Conservation (phyloP, 1,140 invertebrate species). For the Megalonaias nervosa region DNA sequence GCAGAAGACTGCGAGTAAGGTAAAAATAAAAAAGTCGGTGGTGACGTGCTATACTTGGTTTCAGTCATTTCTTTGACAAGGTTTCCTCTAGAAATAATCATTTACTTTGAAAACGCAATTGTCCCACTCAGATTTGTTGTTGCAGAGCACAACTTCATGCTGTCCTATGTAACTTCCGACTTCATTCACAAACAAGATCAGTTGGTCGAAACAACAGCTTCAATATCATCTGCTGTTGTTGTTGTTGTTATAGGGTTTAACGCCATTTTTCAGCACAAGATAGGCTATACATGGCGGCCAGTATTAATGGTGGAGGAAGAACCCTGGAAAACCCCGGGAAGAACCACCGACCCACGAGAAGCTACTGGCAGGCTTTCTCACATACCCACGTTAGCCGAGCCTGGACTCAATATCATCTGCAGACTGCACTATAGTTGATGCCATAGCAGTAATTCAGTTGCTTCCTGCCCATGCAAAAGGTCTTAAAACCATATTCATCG, state of each 20-base stretch:
- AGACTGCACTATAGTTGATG: constrained; percentile 7
- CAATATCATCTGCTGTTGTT: no score
- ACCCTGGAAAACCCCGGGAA: no score
- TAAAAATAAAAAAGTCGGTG: background rate
- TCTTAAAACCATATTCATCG: background rate
- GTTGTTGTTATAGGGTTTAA: no score
- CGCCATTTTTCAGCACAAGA: no score
- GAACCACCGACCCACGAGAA: no score
- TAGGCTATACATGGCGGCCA: no score
- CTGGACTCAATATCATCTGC: no score
- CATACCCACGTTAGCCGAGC: no score
- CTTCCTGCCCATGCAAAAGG: background rate
- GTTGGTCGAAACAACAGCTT: background rate
- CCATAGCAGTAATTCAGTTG: background rate
- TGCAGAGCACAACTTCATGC: background rate
- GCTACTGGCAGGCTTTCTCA: no score
- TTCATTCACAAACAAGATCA: background rate
- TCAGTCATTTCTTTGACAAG: constrained; percentile 11
- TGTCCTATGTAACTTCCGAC: constrained; percentile 1
- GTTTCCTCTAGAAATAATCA: constrained; percentile 1
- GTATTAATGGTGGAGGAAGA: no score
- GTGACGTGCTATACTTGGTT: constrained; percentile 3
- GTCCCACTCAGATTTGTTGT: constrained; percentile 13
- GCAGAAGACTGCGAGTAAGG: background rate
- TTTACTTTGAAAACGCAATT: constrained; percentile 17